Conservation (phyloP, 2,888 invertebrate species). For the Eupithecia pulchellata region DNA sequence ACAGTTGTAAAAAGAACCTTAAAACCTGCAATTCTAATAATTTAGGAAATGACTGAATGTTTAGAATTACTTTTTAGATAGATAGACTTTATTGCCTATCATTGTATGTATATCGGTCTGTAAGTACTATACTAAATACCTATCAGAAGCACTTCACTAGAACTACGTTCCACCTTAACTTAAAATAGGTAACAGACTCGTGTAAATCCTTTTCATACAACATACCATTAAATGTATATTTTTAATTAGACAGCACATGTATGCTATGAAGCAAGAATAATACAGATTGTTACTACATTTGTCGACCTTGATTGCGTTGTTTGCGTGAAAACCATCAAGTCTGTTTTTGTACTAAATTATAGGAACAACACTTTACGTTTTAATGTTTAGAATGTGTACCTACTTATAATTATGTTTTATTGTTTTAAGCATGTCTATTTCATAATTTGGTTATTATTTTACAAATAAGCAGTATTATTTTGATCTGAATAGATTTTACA, state of each 20-base stretch:
- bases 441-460: constrained; percentile 28
- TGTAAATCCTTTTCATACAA: background rate
- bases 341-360: background rate
- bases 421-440: constrained; percentile 42
- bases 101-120: too few relatives aligned
- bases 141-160: background rate
- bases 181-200: background rate
- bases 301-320: background rate
- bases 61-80: constrained; percentile 50
- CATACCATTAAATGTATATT: background rate
- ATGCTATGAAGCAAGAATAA: background rate
- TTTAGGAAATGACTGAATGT: constrained; percentile 81
- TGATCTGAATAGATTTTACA: constrained; percentile 30
- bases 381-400: background rate
- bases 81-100: background rate
- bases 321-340: background rate
- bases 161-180: background rate
- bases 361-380: background rate
- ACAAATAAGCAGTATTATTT: constrained; percentile 62
- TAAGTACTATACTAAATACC: too few relatives aligned
- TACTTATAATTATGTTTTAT: background rate
- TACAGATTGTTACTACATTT: background rate
- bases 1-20: constrained; percentile 65
- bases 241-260: background rate
- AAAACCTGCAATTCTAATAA: constrained; percentile 66